Evolutionary conservation across 1,140 invertebrate species (phyloP), one percentile per base, ranked within the genome.

Genomic region (Homarus americanus): DNA sequence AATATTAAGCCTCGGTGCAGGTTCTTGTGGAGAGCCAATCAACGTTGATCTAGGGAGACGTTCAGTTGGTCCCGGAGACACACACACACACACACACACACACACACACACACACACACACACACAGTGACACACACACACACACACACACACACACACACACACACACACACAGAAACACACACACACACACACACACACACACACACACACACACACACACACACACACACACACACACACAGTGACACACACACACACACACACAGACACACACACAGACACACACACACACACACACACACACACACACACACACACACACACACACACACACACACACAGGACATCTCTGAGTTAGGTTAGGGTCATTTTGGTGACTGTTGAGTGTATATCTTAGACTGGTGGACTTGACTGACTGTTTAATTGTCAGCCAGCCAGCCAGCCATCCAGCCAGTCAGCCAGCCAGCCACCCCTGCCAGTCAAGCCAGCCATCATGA

Each of bases 181-280:
- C 53, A 17, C 53, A 58, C 53, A 58, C 53, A 58, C 53, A 58
- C 53, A 58, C 53, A 58, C 53, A 58, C 53, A 58, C 53, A 58
- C 53, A 58, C 53, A 58, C 53, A 58, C 53, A 58, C 53, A 58
- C 53, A 17, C 53, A 58, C 53, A 17, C 53, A 58, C 53, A 58
- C 53, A 58, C 53, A 58, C 53, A 58, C 53, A 58, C 53, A 58
- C 53, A 58, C 53, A 58, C 53, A 58, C 53, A 58, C 53, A 58
- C 53, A 58, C 53, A 58, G 12, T 17, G 12, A 58, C 53, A 58
- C 53, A 58, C 53, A 58, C 53, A 58, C 53, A 58, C 53, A 58
- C 53, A 58, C 53, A 58, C 53, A 58, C 53, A 58, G 12, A 58
- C 53, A 58, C 53, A 58, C 53, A 58, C 53, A 17, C 53, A 58